phyloP scores from a whole-genome alignment of 2,888 invertebrate genomes.

The Cremastinae sp. region DNA sequence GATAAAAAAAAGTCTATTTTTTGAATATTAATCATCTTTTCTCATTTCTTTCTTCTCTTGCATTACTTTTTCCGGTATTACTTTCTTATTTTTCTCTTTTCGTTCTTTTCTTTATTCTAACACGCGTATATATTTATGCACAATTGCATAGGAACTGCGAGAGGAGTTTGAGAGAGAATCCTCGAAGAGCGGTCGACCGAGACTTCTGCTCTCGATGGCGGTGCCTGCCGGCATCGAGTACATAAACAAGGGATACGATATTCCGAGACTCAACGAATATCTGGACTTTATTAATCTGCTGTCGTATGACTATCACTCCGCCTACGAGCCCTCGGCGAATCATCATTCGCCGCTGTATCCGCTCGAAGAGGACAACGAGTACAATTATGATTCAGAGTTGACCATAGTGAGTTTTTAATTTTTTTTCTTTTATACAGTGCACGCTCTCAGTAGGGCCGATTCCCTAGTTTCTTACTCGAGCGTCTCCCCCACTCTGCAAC shows the following conservation, averaged over 20 bases:
- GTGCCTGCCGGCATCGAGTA: conserved; percentile 97
- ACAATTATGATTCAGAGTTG: conserved; percentile 92
- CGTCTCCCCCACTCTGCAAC: too few relatives aligned
- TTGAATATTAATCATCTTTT: too few relatives aligned
- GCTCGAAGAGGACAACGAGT: conserved; percentile 90
- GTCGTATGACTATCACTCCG: conserved; percentile 96
- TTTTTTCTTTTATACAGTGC: not conserved
- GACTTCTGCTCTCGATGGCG: conserved; percentile 94
- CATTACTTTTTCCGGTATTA: not conserved
- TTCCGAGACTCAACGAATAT: conserved; percentile 92
- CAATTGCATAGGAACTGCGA: conserved; percentile 87
- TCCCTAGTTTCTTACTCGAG: not conserved
- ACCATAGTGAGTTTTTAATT: conserved; percentile 88
- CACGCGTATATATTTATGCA: too few relatives aligned
- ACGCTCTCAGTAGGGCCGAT: not conserved
- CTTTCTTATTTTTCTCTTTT: not conserved
- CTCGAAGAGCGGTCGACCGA: conserved; percentile 89
- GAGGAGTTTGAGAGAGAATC: conserved; percentile 94
- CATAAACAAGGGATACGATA: conserved; percentile 95
- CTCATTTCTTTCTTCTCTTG: not conserved
- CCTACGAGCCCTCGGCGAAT: conserved; percentile 94
- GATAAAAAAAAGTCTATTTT: too few relatives aligned
- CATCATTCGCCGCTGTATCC: conserved; percentile 94
- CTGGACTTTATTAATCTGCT: conserved; percentile 96
- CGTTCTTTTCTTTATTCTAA: not conserved